Evolutionary conservation across 2,888 invertebrate species (phyloP).

Genomic region (Zygogramma bicolorata): DNA sequence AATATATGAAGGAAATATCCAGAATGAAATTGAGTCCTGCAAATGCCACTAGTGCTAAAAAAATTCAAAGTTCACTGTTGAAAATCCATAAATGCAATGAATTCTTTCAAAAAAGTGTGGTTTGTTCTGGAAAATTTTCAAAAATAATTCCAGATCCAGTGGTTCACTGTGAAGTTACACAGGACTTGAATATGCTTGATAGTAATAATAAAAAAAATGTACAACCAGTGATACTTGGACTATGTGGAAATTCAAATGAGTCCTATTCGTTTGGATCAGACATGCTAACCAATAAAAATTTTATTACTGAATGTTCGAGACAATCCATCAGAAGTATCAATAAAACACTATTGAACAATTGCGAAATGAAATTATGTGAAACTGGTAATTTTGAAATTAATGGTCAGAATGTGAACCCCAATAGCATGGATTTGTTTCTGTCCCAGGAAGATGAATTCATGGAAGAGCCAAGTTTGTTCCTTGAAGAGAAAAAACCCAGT

Average conservation of each 20-base stretch:
- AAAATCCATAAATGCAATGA: slow-evolving; percentile 7
- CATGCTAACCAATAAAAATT: background rate
- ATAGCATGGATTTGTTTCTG: background rate
- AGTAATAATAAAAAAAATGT: background rate
- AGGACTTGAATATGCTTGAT: slow-evolving; percentile 13
- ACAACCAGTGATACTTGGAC: background rate
- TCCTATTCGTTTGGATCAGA: background rate
- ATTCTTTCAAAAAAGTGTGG: background rate
- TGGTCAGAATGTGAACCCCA: no score
- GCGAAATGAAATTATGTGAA: background rate
- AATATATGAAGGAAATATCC: slow-evolving; percentile 24
- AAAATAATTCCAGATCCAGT: background rate
- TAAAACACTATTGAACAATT: background rate
- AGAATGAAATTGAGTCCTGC: slow-evolving; percentile 14
- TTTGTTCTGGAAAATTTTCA: background rate
- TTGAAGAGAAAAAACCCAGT: background rate
- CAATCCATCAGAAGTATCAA: no score
- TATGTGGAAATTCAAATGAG: background rate
- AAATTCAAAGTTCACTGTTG: slow-evolving; percentile 9
- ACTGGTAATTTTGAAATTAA: background rate
- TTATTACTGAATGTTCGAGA: background rate
- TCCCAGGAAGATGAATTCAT: background rate
- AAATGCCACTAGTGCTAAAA: slow-evolving; percentile 13
- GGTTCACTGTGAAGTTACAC: background rate
- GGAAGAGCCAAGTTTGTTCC: background rate